phyloP scores from a whole-genome alignment of 2,113 vertebrate genomes.

The Xenotilapia leptura region DNA sequence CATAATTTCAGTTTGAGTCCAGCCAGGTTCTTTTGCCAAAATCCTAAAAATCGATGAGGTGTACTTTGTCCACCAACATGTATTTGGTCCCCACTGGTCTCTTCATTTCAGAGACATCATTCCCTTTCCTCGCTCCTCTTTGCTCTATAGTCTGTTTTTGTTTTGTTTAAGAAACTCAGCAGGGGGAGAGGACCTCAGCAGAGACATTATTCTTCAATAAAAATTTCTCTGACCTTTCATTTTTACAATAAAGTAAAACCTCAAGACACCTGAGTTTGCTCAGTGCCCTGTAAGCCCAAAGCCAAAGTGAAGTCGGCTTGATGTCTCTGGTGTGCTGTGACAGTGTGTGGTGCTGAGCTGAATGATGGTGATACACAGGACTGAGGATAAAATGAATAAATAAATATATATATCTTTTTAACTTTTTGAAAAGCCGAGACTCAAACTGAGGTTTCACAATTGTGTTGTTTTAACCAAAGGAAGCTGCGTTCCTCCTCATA shows the following conservation, averaged over 20 bases:
- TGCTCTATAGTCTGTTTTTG: neutral
- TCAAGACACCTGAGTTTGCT: neutral
- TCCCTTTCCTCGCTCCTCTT: neutral
- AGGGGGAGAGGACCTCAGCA: neutral
- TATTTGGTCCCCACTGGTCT: neutral
- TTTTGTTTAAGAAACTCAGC: neutral
- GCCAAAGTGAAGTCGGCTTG: neutral
- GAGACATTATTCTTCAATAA: slow-evolving; percentile 2
- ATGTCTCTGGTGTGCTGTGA: neutral
- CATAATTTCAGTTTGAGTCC: neutral
- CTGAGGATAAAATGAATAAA: neutral
- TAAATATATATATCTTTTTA: neutral
- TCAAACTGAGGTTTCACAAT: neutral
- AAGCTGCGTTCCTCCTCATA: neutral
- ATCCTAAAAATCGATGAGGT: neutral
- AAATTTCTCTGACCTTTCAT: slow-evolving; percentile 27
- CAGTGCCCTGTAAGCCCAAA: neutral
- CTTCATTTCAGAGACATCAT: neutral
- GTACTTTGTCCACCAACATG: neutral
- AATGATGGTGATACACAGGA: neutral
- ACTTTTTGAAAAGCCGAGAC: neutral
- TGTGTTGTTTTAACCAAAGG: neutral
- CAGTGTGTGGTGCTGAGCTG: neutral
- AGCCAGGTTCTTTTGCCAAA: neutral
- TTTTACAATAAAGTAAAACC: slow-evolving; percentile 23